Base-by-base conservation (phyloP, 2,888 invertebrate genomes). In the Clusia tigrina region DNA sequence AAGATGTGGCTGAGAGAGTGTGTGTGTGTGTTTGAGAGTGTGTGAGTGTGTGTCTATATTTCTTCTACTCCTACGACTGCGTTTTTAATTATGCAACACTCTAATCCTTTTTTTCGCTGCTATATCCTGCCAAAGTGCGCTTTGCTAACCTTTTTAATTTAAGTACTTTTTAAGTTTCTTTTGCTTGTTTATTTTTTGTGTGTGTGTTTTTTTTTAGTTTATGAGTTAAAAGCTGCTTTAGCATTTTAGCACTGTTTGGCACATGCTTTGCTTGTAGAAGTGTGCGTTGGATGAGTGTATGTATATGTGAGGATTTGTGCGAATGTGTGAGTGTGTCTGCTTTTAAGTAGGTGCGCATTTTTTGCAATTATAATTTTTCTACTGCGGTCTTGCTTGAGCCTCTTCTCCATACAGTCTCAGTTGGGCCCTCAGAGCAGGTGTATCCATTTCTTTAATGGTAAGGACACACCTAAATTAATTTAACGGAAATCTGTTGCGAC, bases 221-320 rank as follows among this genome's bases (percentile, higher is more conserved):
- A 71, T 71, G 66, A 71, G 70, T 69, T 71, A 71, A 71, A 71
- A 71, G 71, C 70, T 71, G 68, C 71, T 71, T 71, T 70, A 70
- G 65, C 63, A 62, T 37, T 62, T 37, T 53, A 57, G 53, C 57
- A 62, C 57, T 62, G 58, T 64, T 65, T 66, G 65, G 52, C 55
- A 56, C 60, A 24, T 63, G 17, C 26, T 32, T 62, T 5, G 20
- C 5, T 48, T 18, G 48, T 64, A 37, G 53, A 59, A 60, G 58
- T 60, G 61, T 61, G 57, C n/a, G 53, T 60, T 54, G 61, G 58
- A 57, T 55, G 18, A 53, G 53, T 24, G 42, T 26, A 38, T 55
- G 54, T 62, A 17, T 18, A 57, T 20, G 22, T 48, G 18, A 22
- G 6, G 12, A 12, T 32, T 6, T 32, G 32, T 12, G 12, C 12